Evolutionary conservation across 1,140 invertebrate species (phyloP).

Genomic region (Tenebrio molitor): DNA sequence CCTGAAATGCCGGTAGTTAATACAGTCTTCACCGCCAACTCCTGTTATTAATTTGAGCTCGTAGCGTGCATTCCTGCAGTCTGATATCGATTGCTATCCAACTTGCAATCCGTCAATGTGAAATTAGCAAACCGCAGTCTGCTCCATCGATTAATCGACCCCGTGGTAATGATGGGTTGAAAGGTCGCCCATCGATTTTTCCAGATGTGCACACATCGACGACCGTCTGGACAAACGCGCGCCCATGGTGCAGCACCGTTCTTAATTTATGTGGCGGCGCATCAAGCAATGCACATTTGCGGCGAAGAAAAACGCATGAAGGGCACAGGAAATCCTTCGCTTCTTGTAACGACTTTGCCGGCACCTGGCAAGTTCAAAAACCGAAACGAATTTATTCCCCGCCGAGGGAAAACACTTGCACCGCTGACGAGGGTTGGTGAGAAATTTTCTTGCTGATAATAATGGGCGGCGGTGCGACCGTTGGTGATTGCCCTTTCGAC

Average conservation of each 20-base stretch:
- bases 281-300: too few species aligned
- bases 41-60: conserved; percentile 53
- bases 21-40: conserved; percentile 57
- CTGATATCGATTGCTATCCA: conserved; percentile 50
- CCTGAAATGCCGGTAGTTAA: conserved; percentile 57
- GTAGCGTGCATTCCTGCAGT: conserved; percentile 54
- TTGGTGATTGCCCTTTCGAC: too few species aligned
- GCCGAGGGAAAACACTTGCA: conserved; percentile 50
- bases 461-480: too few species aligned
- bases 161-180: conserved; percentile 27
- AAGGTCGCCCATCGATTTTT: conserved; percentile 6
- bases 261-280: too few species aligned
- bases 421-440: conserved; percentile 47
- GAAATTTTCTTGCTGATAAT: conserved; percentile 5
- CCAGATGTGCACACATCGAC: too few species aligned
- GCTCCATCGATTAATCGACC: conserved; percentile 15
- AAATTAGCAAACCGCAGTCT: conserved; percentile 24
- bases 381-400: conserved; percentile 57
- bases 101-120: conserved; percentile 34
- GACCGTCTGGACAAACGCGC: too few species aligned
- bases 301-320: conserved; percentile 25
- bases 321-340: conserved; percentile 51
- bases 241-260: too few species aligned
- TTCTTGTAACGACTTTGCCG: conserved; percentile 53
- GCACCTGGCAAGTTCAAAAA: conserved; percentile 55